Percentiles rank a stretch among this genome's conserved stretches.
phyloP scores from a whole-genome alignment of 2,113 vertebrate genomes.

The Archocentrus centrarchus region DNA sequence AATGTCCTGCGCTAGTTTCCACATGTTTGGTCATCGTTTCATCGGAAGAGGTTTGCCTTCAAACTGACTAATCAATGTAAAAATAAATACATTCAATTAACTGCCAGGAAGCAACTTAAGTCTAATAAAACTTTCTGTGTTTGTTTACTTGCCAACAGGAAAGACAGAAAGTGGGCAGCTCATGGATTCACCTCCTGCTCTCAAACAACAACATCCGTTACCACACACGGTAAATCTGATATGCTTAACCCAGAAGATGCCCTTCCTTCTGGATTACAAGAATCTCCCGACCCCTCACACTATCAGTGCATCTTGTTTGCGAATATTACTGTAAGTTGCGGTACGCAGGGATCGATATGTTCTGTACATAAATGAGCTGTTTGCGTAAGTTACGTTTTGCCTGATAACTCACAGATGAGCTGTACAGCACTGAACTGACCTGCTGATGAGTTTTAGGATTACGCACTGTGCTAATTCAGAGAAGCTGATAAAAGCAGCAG shows the following conservation, averaged over 20 bases:
- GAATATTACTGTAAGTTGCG: background rate
- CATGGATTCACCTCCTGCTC: background rate
- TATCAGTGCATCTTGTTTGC: background rate
- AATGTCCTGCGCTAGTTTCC: background rate
- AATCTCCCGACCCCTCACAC: rapidly evolving
- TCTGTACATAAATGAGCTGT: background rate
- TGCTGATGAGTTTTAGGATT: background rate
- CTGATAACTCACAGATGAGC: background rate
- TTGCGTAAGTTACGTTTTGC: background rate
- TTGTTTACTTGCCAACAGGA: constrained; percentile 5
- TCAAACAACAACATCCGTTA: background rate
- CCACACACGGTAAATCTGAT: background rate
- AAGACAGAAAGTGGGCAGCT: background rate
- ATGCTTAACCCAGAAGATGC: background rate
- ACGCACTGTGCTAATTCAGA: background rate
- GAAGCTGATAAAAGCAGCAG: background rate
- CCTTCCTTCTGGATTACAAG: constrained; percentile 11
- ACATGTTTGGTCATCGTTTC: background rate
- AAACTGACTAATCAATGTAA: background rate
- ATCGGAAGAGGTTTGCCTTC: background rate
- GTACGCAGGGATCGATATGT: background rate
- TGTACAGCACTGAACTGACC: background rate
- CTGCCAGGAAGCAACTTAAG: background rate
- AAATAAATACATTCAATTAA: background rate
- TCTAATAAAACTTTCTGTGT: background rate